These are phyloP conservation scores for Hipposideros armiger DNA, from an alignment of 2,113 vertebrate genomes.

Conservation along the genomic window DNA sequence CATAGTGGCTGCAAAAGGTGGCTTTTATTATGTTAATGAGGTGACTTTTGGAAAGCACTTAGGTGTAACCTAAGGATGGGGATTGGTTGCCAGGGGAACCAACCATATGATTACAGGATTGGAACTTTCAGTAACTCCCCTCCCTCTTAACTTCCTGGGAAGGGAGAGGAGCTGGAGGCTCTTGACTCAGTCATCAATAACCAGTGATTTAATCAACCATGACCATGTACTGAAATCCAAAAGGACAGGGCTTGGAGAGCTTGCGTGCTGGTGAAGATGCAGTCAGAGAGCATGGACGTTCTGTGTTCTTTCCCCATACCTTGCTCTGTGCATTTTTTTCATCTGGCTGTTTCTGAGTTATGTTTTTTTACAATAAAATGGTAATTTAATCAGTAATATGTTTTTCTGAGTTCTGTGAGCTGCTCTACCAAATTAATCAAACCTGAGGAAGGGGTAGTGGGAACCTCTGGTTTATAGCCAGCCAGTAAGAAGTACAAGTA, in stretches of 20 bases:
- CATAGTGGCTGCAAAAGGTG: background rate
- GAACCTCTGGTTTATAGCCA: background rate
- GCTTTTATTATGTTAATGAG: slow-evolving; percentile 3
- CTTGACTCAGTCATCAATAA: background rate
- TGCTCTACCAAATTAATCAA: background rate
- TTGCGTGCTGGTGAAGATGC: background rate
- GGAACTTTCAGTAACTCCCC: background rate
- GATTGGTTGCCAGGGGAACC: background rate
- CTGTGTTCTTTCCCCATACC: background rate
- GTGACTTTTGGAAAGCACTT: background rate
- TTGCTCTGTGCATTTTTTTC: background rate
- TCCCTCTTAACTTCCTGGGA: too few species aligned
- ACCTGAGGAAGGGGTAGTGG: background rate
- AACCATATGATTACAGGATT: background rate
- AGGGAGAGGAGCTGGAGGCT: background rate
- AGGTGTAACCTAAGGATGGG: background rate
- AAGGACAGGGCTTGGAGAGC: background rate
- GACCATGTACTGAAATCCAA: background rate
- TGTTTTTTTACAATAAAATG: background rate
- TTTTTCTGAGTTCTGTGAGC: background rate
- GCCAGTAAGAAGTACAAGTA: background rate
- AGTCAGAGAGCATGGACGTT: background rate
- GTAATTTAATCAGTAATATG: background rate
- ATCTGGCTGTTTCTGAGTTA: background rate
- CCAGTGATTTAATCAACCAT: background rate